These are phyloP conservation scores for Paguma larvata DNA, from an alignment of 2,797 vertebrate genomes.

Conservation along the genomic window DNA sequence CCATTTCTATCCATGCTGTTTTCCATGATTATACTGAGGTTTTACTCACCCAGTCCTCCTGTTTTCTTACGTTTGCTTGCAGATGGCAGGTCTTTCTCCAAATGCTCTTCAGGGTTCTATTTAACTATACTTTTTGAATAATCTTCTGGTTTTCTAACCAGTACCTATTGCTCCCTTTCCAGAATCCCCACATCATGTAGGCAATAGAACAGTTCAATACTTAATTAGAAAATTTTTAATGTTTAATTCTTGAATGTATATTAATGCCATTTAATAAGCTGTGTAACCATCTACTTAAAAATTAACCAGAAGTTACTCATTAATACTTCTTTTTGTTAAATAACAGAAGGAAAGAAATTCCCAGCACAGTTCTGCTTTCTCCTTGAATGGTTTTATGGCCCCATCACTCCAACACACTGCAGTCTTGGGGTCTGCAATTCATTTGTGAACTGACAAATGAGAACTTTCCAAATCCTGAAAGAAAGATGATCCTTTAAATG, in stretches of 20 bases:
- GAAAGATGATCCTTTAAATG: background rate
- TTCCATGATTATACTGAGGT: background rate
- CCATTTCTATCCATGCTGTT: background rate
- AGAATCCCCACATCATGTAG: background rate
- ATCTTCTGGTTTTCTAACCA: constrained; percentile 21
- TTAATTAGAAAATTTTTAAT: constrained; percentile 10
- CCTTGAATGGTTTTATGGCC: background rate
- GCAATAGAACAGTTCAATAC: background rate
- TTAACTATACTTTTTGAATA: background rate
- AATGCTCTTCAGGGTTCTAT: background rate
- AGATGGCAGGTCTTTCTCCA: background rate
- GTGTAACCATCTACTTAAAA: background rate
- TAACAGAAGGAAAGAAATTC: background rate
- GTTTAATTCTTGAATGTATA: background rate
- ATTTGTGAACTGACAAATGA: background rate
- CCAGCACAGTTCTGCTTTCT: background rate
- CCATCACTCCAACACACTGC: background rate
- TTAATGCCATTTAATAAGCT: constrained; percentile 14
- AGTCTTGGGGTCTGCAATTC: background rate
- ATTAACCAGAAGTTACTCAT: background rate
- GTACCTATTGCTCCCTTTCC: background rate
- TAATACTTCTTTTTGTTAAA: background rate
- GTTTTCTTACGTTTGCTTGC: background rate
- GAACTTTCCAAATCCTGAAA: background rate
- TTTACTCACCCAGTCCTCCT: background rate